Base-by-base conservation (phyloP, 2,113 vertebrate genomes). In the Corynorhinus townsendii region DNA sequence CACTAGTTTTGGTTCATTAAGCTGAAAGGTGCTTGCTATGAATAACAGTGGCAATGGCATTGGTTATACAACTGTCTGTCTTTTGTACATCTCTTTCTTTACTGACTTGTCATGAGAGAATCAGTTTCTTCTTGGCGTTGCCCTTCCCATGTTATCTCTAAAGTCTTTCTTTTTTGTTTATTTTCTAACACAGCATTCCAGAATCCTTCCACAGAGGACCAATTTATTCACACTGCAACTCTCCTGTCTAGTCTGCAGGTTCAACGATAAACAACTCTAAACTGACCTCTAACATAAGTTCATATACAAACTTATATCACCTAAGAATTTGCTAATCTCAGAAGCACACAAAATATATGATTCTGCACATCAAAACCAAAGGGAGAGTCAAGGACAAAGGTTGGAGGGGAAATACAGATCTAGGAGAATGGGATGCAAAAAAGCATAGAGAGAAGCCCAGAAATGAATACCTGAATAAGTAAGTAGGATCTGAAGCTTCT, bases 1-100 rank as follows among this genome's bases (percentile, higher is more conserved):
- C 64, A 75, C 90, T 80, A 54, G 30, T 35, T 90, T 83, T 22
- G 66, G 47, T 69, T 40, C 82, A 76, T 95, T 92, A 87, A 84
- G 87, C 40, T 43, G 56, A 90, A 90, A 83, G 72, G 1, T 80
- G 30, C 43, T 6, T 20, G 38, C 35, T 81, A 28, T 49, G 62
- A 92, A 69, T 56, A 71, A 92, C 22, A 17, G 12, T 45, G 47
- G 47, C 56, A 54, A 3, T 40, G 6, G 15, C 26, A 82, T 26
- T 84, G 89, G 43, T 20, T 6, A 76, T 26, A 30, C 20, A 11
- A 24, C 30, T 72, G 38, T 75, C 11, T 43, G 43, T 7, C 22
- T 43, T 76, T 87, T 92, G 20, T 80, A 43, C 64, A 71, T 71
- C n/a, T 40, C 35, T 89, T 71, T 59, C 43, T 69, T 75, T 69